Conservation (phyloP, 2,113 vertebrate genomes). For the Periophthalmodon schlosseri region DNA sequence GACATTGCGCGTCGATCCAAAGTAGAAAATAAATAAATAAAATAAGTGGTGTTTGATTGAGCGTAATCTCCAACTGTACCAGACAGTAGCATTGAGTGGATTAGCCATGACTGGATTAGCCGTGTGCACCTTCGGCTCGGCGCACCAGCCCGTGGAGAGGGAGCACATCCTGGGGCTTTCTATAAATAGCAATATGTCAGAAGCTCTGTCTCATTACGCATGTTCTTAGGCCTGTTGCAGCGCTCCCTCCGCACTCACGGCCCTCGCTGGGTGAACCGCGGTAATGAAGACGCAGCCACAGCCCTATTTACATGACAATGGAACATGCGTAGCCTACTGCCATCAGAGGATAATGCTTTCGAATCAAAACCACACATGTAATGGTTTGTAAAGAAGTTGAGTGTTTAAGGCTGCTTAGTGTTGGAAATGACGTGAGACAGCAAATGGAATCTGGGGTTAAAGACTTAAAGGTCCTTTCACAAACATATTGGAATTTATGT, state of each 20-base stretch:
- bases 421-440: not conserved
- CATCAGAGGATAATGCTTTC: not conserved
- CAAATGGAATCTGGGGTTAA: not conserved
- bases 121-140: conserved; percentile 1
- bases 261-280: not conserved
- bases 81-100: conserved; percentile 14
- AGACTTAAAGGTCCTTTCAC: too few relatives aligned
- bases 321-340: not conserved
- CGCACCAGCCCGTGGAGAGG: conserved; percentile 10
- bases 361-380: not conserved
- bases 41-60: conserved; percentile 4
- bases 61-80: conserved; percentile 6
- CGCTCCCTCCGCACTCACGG: not conserved
- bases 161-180: not conserved
- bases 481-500: too few relatives aligned
- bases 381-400: not conserved
- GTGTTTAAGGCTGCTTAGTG: not conserved
- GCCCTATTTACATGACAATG: conserved; percentile 7
- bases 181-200: conserved; percentile 7
- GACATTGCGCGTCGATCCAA: not conserved
- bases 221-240: not conserved
- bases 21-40: not conserved
- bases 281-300: not conserved
- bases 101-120: conserved; percentile 13
- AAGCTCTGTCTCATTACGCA: conserved; percentile 1